These are phyloP conservation scores for Troides oblongomaculatus DNA, from an alignment of 2,888 invertebrate genomes.

Conservation along the genomic window DNA sequence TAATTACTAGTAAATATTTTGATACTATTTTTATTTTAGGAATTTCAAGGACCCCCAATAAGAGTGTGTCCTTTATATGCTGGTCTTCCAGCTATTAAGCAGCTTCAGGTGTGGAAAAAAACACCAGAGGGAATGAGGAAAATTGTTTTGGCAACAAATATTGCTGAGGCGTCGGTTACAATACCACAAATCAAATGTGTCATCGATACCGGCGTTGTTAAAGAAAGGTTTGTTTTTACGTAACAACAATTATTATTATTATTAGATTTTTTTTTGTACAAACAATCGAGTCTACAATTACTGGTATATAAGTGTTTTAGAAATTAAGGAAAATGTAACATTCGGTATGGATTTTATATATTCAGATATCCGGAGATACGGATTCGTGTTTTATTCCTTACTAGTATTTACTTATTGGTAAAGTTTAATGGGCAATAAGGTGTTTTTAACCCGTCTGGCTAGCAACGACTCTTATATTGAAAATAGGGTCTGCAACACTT, in stretches of 20 bases:
- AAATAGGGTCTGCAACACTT: too few relatives aligned
- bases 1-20: not conserved
- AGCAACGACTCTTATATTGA: too few relatives aligned
- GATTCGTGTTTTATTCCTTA: too few relatives aligned
- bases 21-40: constrained; percentile 53
- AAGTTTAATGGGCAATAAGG: too few relatives aligned
- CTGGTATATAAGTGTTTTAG: too few relatives aligned
- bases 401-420: too few relatives aligned
- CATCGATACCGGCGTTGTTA: constrained; percentile 95
- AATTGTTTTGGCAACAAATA: constrained; percentile 96
- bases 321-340: too few relatives aligned
- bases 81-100: constrained; percentile 91
- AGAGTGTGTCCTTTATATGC: constrained; percentile 94
- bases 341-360: too few relatives aligned
- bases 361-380: too few relatives aligned
- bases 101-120: constrained; percentile 91
- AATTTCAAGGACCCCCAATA: constrained; percentile 83
- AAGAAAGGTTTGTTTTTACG: constrained; percentile 83
- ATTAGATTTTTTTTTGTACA: too few relatives aligned
- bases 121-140: constrained; percentile 89
- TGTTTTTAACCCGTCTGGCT: too few relatives aligned
- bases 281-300: too few relatives aligned
- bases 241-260: not conserved
- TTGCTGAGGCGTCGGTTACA: constrained; percentile 98
- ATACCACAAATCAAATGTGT: constrained; percentile 95